Percentiles rank a stretch among this genome's conserved stretches.
Evolutionary conservation across 2,113 vertebrate species (phyloP).

Genomic region (Lepisosteus oculatus): DNA sequence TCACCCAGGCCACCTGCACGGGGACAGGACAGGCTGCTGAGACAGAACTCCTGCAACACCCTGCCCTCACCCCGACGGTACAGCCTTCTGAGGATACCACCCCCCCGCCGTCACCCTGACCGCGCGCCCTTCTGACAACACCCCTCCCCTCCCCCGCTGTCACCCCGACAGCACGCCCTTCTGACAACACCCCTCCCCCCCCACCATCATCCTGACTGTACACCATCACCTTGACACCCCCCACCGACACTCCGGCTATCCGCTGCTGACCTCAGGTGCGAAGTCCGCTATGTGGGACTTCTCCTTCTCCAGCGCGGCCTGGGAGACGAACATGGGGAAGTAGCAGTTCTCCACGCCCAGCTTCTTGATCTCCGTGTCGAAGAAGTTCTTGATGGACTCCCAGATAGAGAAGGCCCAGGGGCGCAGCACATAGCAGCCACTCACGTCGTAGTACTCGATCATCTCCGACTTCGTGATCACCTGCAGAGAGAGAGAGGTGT

Average conservation of each 20-base stretch:
- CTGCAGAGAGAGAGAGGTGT: slow-evolving; percentile 46
- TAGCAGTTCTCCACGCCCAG: slow-evolving; percentile 98
- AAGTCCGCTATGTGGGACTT: slow-evolving; percentile 91
- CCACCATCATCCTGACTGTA: neutral
- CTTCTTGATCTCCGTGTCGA: slow-evolving; percentile 90
- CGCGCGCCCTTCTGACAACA: too few relatives aligned
- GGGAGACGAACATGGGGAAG: slow-evolving; percentile 98
- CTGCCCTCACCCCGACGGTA: too few relatives aligned
- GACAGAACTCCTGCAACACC: too few relatives aligned
- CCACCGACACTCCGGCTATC: neutral
- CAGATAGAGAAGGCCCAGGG: slow-evolving; percentile 92
- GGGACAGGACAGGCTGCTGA: slow-evolving; percentile 17
- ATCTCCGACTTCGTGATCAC: slow-evolving; percentile 97
- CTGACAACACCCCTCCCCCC: neutral
- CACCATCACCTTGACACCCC: neutral
- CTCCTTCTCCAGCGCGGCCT: slow-evolving; percentile 90
- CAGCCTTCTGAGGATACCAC: too few relatives aligned
- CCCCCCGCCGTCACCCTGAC: too few relatives aligned
- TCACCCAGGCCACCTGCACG: slow-evolving; percentile 93
- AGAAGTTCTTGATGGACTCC: slow-evolving; percentile 90
- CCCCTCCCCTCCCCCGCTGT: too few relatives aligned
- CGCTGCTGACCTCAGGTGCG: slow-evolving; percentile 84
- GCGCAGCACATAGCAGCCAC: slow-evolving; percentile 93
- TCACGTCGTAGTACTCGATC: slow-evolving; percentile 98
- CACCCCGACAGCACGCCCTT: too few relatives aligned